Evolutionary conservation across 2,888 invertebrate genomes (phyloP).

Genomic region (Magallana nippona): DNA sequence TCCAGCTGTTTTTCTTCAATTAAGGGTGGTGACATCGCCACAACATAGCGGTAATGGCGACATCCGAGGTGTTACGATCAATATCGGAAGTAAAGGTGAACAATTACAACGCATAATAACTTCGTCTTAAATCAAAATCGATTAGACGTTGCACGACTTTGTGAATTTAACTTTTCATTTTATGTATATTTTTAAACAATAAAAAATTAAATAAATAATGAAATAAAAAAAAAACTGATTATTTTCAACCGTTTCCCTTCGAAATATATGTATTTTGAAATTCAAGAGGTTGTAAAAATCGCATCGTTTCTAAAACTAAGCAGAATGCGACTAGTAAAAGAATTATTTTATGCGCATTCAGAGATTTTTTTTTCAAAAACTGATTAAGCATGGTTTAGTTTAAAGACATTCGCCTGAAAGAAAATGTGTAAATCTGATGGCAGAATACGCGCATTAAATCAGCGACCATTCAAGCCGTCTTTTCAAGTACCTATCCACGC

Average conservation of each 20-base stretch:
- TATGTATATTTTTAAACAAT: too few relatives aligned
- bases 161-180: too few relatives aligned
- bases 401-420: background rate
- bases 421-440: background rate
- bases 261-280: too few relatives aligned
- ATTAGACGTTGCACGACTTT: background rate
- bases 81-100: background rate
- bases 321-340: too few relatives aligned
- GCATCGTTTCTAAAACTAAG: too few relatives aligned
- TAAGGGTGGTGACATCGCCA: slow-evolving; percentile 13
- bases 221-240: too few relatives aligned
- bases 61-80: slow-evolving; percentile 22
- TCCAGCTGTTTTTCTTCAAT: background rate
- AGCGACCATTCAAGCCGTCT: background rate
- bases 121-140: background rate
- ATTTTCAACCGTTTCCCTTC: too few relatives aligned
- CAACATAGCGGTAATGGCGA: background rate
- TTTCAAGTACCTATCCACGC: background rate
- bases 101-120: background rate
- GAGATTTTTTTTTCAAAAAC: too few relatives aligned
- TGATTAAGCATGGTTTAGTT: background rate
- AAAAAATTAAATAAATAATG: too few relatives aligned
- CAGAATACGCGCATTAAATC: background rate
- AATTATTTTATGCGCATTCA: too few relatives aligned
- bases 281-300: too few relatives aligned